Evolutionary conservation across 2,888 invertebrate species (phyloP).

Genomic region (Palloptera scutellata): DNA sequence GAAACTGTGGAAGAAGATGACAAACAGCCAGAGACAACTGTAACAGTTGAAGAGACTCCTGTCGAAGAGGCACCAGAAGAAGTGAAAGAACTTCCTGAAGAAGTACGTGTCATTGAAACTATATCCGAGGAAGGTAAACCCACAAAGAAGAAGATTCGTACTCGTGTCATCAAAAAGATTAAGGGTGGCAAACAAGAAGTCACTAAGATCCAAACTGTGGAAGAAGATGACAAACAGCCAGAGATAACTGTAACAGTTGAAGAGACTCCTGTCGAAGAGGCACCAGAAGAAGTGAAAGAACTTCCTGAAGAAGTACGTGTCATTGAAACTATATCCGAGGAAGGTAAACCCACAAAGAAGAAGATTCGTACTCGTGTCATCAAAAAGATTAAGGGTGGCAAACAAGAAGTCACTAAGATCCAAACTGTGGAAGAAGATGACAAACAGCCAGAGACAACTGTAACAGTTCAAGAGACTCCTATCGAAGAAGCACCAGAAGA

Average conservation of each 20-base stretch:
- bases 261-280: slow-evolving; percentile 22
- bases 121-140: slow-evolving; percentile 28
- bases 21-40: slow-evolving; percentile 29
- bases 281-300: slow-evolving; percentile 16
- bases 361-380: slow-evolving; percentile 23
- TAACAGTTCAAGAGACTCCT: slow-evolving; percentile 25
- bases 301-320: slow-evolving; percentile 28
- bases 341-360: slow-evolving; percentile 29
- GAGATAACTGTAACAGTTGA: slow-evolving; percentile 29
- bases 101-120: slow-evolving; percentile 25
- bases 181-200: slow-evolving; percentile 30
- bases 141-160: slow-evolving; percentile 23
- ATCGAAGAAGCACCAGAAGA: slow-evolving; percentile 20
- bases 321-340: slow-evolving; percentile 23
- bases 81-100: slow-evolving; percentile 25
- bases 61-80: slow-evolving; percentile 23
- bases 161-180: slow-evolving; percentile 25
- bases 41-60: slow-evolving; percentile 26
- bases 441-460: slow-evolving; percentile 28
- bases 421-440: slow-evolving; percentile 29
- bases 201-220: slow-evolving; percentile 28
- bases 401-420: slow-evolving; percentile 30
- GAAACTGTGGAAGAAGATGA: slow-evolving; percentile 31
- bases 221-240: slow-evolving; percentile 28
- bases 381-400: slow-evolving; percentile 27